Base-by-base conservation (phyloP, 2,797 vertebrate species). In the Phalanger gymnotis region DNA sequence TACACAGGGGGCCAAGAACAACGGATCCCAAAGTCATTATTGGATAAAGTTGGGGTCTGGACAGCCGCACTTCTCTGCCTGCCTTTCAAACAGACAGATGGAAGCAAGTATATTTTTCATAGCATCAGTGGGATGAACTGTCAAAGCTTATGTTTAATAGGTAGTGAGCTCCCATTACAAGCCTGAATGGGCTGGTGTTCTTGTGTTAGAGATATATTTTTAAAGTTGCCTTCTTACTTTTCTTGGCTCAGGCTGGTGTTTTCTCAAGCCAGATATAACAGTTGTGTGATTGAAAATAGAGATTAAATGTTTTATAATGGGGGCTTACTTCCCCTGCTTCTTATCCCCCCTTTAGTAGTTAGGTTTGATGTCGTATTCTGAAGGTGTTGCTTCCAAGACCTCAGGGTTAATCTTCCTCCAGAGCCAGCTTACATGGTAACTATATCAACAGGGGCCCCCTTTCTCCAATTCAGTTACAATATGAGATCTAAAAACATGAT, bases 211-310 rank as follows among this genome's bases (percentile, higher is more conserved):
- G n/a, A 81, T 89, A 90, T 92, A 93, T 92, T 94, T 90, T 90
- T 52, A 47, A 95, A 90, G 91, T 94, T 51, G 73, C 9, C 56
- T 0, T 94, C 47, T 96, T 89, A 5, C 10, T 95, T 89, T 89
- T 54, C 5, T 96, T 96, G 40, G 73, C 54, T 53, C 7, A 22
- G 6, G 66, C 6, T 73, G 0, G 0, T 54, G 31, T 73, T 95
- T 92, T 96, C 54, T 94, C 91, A 92, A 54, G 93, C 94, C 90
- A 94, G 54, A 90, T 94, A 55, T 31, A 95, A 95, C 51, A 97
- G 81, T 51, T 90, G 51, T 10, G 27, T 92, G 54, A 73, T 73
- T 92, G 81, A 96, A 94, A 96, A 95, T 93, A 53, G 7, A 53
- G 90, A 92, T 94, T 91, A 94, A 90, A 90, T 95, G 95, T 92